These are phyloP conservation scores for Melanotaenia duboulayi DNA, from an alignment of 2,113 vertebrate genomes.

Conservation along the genomic window DNA sequence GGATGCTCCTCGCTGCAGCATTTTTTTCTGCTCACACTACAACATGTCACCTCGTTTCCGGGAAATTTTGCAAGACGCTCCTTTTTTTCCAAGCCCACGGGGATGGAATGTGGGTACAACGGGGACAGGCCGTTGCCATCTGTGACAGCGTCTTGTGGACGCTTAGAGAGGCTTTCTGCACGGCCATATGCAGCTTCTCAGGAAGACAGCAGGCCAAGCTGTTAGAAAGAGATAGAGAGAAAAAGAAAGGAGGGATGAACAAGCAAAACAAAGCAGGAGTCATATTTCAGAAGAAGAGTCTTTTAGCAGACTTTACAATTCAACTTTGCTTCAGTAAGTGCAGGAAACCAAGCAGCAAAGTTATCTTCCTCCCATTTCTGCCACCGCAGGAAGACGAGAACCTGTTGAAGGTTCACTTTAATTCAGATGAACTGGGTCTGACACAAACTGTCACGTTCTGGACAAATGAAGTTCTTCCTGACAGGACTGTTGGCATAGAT, in stretches of 20 bases:
- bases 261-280: neutral
- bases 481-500: neutral
- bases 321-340: too few relatives aligned
- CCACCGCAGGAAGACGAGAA: too few relatives aligned
- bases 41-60: constrained; percentile 37
- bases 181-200: constrained; percentile 52
- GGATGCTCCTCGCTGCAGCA: constrained; percentile 64
- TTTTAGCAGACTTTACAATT: too few relatives aligned
- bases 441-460: neutral
- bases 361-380: too few relatives aligned
- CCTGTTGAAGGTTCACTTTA: too few relatives aligned
- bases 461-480: neutral
- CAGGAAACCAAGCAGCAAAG: too few relatives aligned
- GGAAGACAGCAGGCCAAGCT: constrained; percentile 40
- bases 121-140: constrained; percentile 49
- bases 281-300: too few relatives aligned
- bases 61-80: constrained; percentile 32
- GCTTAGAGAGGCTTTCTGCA: constrained; percentile 43
- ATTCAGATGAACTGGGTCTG: neutral
- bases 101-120: constrained; percentile 43
- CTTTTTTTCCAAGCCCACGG: constrained; percentile 31
- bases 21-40: constrained; percentile 59
- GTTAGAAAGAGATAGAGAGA: constrained; percentile 18
- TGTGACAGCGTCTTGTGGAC: constrained; percentile 33
- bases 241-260: constrained; percentile 28